Percentiles rank a stretch among this genome's conserved stretches.
These are phyloP conservation scores for Lerista edwardsae DNA, from an alignment of 2,797 vertebrate species.

Conservation along the genomic window DNA sequence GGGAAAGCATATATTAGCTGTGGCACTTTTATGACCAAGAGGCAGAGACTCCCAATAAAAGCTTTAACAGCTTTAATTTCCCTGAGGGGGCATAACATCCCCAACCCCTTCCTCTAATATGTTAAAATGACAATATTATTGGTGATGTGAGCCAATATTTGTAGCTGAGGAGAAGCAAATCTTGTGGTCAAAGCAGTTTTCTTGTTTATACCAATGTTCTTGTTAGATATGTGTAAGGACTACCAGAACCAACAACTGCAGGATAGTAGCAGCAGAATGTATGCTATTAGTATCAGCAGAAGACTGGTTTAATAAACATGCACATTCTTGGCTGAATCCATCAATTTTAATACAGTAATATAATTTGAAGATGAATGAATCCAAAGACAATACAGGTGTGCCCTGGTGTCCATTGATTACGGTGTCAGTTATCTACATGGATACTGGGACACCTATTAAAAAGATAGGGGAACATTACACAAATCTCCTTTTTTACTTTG, in stretches of 20 bases:
- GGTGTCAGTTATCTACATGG: no score
- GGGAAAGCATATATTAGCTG: slow-evolving; percentile 49
- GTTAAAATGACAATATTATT: slow-evolving; percentile 62
- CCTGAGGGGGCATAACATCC: slow-evolving; percentile 54
- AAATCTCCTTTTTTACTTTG: no score
- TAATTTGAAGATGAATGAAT: not conserved
- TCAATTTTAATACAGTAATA: not conserved
- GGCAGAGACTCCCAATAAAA: slow-evolving; percentile 45
- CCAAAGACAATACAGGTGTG: not conserved
- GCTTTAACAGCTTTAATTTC: slow-evolving; percentile 65
- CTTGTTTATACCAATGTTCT: slow-evolving; percentile 15
- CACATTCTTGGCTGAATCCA: not conserved
- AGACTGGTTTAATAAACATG: not conserved
- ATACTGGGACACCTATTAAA: no score
- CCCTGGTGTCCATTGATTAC: no score
- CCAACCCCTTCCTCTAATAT: slow-evolving; percentile 39
- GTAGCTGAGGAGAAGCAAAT: slow-evolving; percentile 40
- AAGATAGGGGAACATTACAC: no score
- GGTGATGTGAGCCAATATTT: slow-evolving; percentile 46
- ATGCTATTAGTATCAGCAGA: not conserved
- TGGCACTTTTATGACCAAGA: slow-evolving; percentile 60
- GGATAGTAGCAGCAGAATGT: not conserved
- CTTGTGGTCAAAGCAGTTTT: slow-evolving; percentile 23
- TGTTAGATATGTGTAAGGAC: slow-evolving; percentile 7
- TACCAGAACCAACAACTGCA: not conserved